phyloP scores from a whole-genome alignment of 1,140 invertebrate species.

The Anadara kagoshimensis region DNA sequence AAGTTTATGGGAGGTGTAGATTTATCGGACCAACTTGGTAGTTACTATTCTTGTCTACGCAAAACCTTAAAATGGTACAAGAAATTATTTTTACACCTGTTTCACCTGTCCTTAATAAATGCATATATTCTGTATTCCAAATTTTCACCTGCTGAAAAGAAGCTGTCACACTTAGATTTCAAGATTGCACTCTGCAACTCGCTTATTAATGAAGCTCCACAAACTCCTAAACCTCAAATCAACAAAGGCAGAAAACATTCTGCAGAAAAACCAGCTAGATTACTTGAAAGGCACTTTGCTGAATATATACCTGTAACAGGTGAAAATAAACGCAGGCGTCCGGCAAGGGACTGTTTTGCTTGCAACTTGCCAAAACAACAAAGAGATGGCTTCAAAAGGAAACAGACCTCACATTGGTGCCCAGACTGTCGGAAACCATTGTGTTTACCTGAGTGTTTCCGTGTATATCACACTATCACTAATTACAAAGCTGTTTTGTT shows the following conservation, averaged over 20 bases:
- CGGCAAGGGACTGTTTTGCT: slow-evolving; percentile 21
- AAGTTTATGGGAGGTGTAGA: slow-evolving; percentile 37
- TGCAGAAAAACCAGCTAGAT: slow-evolving; percentile 2
- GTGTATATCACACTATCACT: slow-evolving; percentile 1
- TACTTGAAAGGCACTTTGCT: slow-evolving; percentile 11
- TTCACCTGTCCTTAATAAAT: slow-evolving; percentile 12
- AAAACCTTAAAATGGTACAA: slow-evolving; percentile 26
- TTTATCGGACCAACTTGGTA: slow-evolving; percentile 14
- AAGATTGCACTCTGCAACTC: background rate
- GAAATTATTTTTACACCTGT: slow-evolving; percentile 18
- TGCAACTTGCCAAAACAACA: background rate
- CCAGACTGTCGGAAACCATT: slow-evolving; percentile 5
- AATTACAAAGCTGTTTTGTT: too few relatives aligned
- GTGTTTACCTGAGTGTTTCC: slow-evolving; percentile 19
- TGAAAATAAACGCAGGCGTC: slow-evolving; percentile 10
- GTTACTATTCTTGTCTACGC: slow-evolving; percentile 15
- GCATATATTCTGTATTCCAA: slow-evolving; percentile 8
- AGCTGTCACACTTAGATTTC: background rate
- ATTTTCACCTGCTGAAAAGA: slow-evolving; percentile 3
- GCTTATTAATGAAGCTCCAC: background rate
- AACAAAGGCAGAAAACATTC: slow-evolving; percentile 17
- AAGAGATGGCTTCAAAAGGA: slow-evolving; percentile 4
- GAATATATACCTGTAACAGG: slow-evolving; percentile 8
- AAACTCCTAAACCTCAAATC: background rate
- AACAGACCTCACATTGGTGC: slow-evolving; percentile 19